Conservation (phyloP, 64 coral and sea anemone species). For the Hydrozoanthus tunicans region DNA sequence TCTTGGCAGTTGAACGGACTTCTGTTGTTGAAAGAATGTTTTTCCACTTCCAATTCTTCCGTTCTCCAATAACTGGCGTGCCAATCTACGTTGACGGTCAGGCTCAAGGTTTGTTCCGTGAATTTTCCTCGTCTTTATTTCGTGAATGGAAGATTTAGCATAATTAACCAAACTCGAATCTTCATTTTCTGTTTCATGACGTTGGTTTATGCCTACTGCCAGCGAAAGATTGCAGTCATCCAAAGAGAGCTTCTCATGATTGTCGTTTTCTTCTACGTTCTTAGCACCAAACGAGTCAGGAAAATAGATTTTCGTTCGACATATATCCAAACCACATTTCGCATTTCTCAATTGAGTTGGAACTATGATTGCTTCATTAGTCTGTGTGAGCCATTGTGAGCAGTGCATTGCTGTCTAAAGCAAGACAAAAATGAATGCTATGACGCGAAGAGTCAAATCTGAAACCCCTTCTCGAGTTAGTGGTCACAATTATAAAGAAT, state of each 20-base stretch:
- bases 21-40: background rate
- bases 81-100: background rate
- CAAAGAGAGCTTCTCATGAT: background rate
- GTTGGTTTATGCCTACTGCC: background rate
- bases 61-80: background rate
- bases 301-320: conserved; percentile 36
- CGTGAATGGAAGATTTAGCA: background rate
- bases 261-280: background rate
- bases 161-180: background rate
- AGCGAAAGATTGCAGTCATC: background rate
- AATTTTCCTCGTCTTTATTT: background rate
- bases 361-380: conserved; percentile 11
- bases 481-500: conserved; percentile 45
- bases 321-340: background rate
- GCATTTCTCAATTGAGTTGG: conserved; percentile 8
- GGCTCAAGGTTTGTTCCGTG: background rate
- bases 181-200: background rate
- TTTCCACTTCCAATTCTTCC: background rate
- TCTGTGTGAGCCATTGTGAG: background rate
- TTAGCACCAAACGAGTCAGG: conserved; percentile 26
- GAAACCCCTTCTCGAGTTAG: conserved; percentile 11
- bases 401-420: background rate
- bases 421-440: background rate
- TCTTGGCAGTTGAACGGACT: background rate
- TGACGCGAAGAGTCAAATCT: conserved; percentile 14